Base-by-base conservation (phyloP, 2,888 invertebrate genomes). In the Allygus modestus region DNA sequence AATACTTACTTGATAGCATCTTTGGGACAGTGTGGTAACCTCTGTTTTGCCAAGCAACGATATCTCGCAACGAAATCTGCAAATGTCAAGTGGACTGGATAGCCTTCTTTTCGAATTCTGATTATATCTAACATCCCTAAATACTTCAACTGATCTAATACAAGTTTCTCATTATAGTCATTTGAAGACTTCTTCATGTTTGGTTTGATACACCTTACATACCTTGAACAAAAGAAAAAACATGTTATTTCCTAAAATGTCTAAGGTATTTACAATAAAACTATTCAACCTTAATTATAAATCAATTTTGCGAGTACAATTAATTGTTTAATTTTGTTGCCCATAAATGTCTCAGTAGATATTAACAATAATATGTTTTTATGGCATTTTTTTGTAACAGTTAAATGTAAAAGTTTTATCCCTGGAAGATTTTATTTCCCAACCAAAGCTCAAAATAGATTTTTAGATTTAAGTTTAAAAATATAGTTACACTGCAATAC, bases 41-140 rank as follows among this genome's bases (percentile, higher is more conserved):
- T 90, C 83, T 89, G 89, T 87, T 90, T 90, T 79, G 90, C 90
- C 86, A 97, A 91, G 89, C 97, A 97, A 86, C 95, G 93, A 90
- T 97, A 98, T 82, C 96, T 93, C 84, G 92, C 91, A 37, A 95
- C 92, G 90, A 97, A 97, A 87, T 95, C 94, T 83, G 93, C 92
- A 89, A 96, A 94, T 33, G 94, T 92, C 91, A 97, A 92, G 89
- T 98, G 97, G 87, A 97, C 94, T 0, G 97, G 97, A 91, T 94
- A 98, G 2, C 97, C 97, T 90, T 97, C 97, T 88, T 96, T 95
- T 5, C 97, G 92, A 87, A 98, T 98, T 86, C 97, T 93, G 88
- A 98, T 97, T 87, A 98, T 97, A 90, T 98, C 97, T 90, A 97
- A 92, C 97, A 98, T 97, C 85, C 97, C 98, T 86, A 98, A 92